Conservation (phyloP, 2,113 vertebrate species). For the Amblyornis subalaris region DNA sequence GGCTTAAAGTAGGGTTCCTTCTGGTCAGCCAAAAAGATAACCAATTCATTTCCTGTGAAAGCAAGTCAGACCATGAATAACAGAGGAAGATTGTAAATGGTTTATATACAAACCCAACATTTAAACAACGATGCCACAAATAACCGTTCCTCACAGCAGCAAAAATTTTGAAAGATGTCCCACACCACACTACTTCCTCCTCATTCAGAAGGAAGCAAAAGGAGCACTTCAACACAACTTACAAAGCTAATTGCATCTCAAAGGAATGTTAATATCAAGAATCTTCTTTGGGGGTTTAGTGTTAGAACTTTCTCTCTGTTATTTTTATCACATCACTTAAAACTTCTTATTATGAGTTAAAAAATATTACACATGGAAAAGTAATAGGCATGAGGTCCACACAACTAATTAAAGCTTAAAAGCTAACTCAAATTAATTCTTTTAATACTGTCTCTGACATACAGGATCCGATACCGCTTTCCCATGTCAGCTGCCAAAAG, state of each 20-base stretch:
- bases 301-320: background rate
- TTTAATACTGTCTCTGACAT: background rate
- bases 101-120: background rate
- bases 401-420: background rate
- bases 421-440: background rate
- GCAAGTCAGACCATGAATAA: background rate
- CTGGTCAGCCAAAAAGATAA: conserved; percentile 90
- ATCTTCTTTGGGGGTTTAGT: background rate
- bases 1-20: conserved; percentile 93
- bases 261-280: background rate
- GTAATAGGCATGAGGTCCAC: background rate
- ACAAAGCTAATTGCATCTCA: background rate
- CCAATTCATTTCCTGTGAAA: conserved; percentile 84
- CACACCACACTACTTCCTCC: background rate
- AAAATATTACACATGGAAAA: background rate
- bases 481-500: background rate
- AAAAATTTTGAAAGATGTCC: background rate
- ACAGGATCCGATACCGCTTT: background rate
- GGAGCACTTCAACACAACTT: background rate
- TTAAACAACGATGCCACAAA: background rate
- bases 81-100: background rate
- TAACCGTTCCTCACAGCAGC: background rate
- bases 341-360: background rate
- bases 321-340: background rate
- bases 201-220: background rate